A percentile compares a stretch with the other conserved stretches of the same genome.
Conservation (phyloP, 2,113 vertebrate genomes). For the Dolichotis patagonum region DNA sequence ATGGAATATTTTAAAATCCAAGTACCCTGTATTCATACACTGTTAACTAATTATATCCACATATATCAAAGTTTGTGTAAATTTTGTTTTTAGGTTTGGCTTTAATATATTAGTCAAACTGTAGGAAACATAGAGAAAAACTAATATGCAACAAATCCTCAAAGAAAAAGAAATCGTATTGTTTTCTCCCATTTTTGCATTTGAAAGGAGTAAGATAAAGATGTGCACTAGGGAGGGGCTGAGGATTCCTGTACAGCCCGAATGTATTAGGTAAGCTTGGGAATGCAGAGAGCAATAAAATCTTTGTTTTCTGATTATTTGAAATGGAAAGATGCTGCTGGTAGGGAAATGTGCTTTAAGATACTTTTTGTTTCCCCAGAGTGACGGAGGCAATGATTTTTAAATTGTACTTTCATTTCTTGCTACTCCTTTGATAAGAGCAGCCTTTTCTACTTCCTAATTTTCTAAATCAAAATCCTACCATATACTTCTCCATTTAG, state of each 20-base stretch:
- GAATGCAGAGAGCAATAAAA: background rate
- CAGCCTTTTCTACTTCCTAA: background rate
- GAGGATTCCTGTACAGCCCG: accelerated
- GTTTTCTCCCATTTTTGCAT: background rate
- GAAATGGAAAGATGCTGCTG: background rate
- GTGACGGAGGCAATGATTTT: background rate
- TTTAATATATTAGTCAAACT: conserved; percentile 28
- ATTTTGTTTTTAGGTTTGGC: background rate
- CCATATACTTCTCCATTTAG: background rate
- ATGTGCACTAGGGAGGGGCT: accelerated
- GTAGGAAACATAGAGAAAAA: background rate
- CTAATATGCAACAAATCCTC: background rate
- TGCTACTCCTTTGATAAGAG: background rate
- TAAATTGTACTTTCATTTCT: background rate
- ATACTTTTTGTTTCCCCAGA: background rate
- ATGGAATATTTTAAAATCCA: conserved; percentile 35
- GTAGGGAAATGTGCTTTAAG: background rate
- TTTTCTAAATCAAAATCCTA: conserved; percentile 27
- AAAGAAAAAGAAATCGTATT: background rate
- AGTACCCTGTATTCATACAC: background rate
- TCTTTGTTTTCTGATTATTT: background rate
- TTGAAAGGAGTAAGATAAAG: background rate
- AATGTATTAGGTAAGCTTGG: background rate
- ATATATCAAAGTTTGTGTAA: conserved; percentile 13
- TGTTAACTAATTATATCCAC: background rate